Evolutionary conservation across 2,888 invertebrate genomes (phyloP).

Genomic region (Coenonympha glycerion): DNA sequence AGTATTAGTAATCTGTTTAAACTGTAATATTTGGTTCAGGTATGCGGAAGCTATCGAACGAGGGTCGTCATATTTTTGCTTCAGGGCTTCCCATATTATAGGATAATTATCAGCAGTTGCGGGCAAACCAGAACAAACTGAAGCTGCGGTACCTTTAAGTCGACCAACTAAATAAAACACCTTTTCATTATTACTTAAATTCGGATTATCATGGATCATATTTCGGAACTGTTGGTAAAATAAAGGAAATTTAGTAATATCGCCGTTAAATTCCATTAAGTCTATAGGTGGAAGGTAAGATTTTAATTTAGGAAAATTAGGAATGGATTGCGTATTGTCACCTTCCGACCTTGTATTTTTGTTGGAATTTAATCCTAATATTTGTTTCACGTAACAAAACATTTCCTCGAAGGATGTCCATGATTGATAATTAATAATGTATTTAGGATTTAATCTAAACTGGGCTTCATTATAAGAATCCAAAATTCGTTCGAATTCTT

Average conservation of each 20-base stretch:
- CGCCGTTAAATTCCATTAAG: constrained; percentile 15
- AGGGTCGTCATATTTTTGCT: constrained; percentile 23
- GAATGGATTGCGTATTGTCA: neutral
- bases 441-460: neutral
- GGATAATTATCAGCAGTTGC: constrained; percentile 21
- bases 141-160: constrained; percentile 20
- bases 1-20: no score
- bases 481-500: neutral
- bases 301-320: no score
- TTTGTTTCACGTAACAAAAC: neutral
- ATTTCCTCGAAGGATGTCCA: neutral
- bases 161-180: constrained; percentile 19
- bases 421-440: neutral
- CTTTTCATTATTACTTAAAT: constrained; percentile 19
- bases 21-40: no score
- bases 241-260: constrained; percentile 15
- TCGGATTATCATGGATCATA: constrained; percentile 12
- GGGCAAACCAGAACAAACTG: constrained; percentile 14
- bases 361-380: neutral
- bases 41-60: constrained; percentile 1
- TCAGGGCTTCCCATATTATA: constrained; percentile 13
- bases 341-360: neutral
- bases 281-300: neutral
- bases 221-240: constrained; percentile 18
- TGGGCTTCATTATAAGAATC: neutral